Base-by-base conservation (phyloP, 2,888 invertebrate species). In the Cryptocephalus moraei region DNA sequence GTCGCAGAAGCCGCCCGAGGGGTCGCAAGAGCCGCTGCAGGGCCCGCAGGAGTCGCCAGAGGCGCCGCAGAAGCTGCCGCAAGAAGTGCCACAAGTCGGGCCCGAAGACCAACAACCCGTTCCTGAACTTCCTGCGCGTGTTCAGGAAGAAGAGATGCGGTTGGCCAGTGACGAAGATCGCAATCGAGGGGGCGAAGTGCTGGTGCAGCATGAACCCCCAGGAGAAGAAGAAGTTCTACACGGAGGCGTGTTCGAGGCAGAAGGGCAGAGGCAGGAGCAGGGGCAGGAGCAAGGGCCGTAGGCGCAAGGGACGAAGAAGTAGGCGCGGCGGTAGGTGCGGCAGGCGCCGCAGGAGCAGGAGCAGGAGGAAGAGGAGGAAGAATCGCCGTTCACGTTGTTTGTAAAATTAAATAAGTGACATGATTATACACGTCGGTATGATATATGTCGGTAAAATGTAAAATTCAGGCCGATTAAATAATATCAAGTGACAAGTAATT, bases 81-180 rank as follows among this genome's bases (percentile, higher is more conserved):
- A 42, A 32, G 42, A 43, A 11, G 32, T 43, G 43, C 22, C 9
- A 14, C 14, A 12, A 14, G 34, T 11, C 34, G 9, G 43, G 43
- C 4, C 43, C 43, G 4, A 34, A 49, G 10, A 55, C 55, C 8
- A 41, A 43, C 8, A 60, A 61, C 50, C 61, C 62, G 1, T 62
- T 62, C 49, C 57, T 62, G 45, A 61, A 61, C 42, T 62, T 56
- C 47, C 43, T 62, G 49, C 48, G 59, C 4, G 14, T 49, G 13
- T 61, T 56, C 49, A 47, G 61, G 12, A 43, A 33, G 31, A 55
- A 54, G 11, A 58, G 60, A 36, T 49, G 54, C 44, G 55, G 53
- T 2, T 59, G 60, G 61, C 33, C 50, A 3, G 31, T 34, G 33
- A 12, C 34, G 9, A 33, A 9, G 13, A 34, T 43, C 10, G 33